These are phyloP conservation scores for Criorhina ranunculi DNA, from an alignment of 2,888 invertebrate species.

Conservation along the genomic window DNA sequence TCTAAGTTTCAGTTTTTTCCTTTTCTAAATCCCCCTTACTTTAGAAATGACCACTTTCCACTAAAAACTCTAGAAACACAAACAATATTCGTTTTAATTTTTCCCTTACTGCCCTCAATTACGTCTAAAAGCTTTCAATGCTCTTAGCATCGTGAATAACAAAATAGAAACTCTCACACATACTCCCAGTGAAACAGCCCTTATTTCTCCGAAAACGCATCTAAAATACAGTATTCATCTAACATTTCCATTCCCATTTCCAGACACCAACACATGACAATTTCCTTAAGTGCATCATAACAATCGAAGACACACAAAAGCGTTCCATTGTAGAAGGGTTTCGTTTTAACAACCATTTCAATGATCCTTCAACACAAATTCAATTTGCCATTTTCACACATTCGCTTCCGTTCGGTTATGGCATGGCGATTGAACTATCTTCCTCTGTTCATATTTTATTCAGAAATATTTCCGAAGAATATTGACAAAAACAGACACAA, in stretches of 20 bases:
- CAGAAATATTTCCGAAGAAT: slow-evolving; percentile 38
- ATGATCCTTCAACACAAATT: slow-evolving; percentile 42
- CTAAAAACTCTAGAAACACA: too few species aligned
- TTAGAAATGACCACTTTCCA: too few species aligned
- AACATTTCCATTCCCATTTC: neutral
- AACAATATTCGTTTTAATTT: neutral
- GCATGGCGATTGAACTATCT: neutral
- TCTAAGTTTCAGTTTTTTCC: too few species aligned
- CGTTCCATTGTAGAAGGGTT: slow-evolving; percentile 21
- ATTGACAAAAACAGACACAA: slow-evolving; percentile 41
- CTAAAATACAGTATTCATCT: neutral
- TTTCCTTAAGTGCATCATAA: slow-evolving; percentile 50
- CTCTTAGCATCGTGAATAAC: neutral
- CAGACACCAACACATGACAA: slow-evolving; percentile 2
- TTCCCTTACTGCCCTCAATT: neutral
- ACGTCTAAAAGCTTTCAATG: slow-evolving; percentile 28
- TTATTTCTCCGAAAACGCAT: neutral
- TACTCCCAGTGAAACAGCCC: slow-evolving; percentile 3
- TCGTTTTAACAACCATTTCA: slow-evolving; percentile 40
- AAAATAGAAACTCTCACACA: neutral
- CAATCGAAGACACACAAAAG: slow-evolving; percentile 34
- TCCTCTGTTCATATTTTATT: slow-evolving; percentile 37
- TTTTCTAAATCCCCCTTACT: too few species aligned
- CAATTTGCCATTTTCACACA: slow-evolving; percentile 54
- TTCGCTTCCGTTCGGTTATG: slow-evolving; percentile 5